Evolutionary conservation across 1,140 invertebrate genomes (phyloP).

Genomic region (Penaeus vannamei): DNA sequence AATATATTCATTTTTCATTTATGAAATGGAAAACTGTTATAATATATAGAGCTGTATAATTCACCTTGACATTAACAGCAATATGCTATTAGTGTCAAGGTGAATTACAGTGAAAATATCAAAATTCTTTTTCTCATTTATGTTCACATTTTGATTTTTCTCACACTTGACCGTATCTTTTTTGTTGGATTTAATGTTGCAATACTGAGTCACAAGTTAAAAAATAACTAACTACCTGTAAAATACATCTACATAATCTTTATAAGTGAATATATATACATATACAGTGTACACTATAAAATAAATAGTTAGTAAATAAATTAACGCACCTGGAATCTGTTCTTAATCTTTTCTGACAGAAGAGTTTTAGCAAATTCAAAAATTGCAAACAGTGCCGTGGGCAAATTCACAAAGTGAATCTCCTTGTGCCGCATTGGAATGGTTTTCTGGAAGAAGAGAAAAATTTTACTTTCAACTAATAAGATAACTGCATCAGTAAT

Average conservation of each 20-base stretch:
- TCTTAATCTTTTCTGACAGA: constrained; percentile 85
- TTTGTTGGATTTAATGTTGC: no score
- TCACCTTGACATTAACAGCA: no score
- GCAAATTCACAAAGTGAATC: constrained; percentile 88
- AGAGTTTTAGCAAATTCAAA: constrained; percentile 85
- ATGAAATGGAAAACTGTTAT: no score
- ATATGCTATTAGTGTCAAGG: no score
- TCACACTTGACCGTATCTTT: no score
- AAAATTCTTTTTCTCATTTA: no score
- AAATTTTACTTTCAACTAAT: constrained; percentile 51
- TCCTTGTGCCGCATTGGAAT: constrained; percentile 90
- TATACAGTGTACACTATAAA: not conserved
- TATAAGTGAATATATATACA: not conserved
- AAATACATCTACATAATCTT: not conserved
- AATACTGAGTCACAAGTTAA: no score
- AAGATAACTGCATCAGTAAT: not conserved
- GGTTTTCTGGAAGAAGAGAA: constrained; percentile 78
- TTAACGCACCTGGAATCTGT: constrained; percentile 76
- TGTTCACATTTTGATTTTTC: no score
- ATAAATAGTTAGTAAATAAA: constrained; percentile 71
- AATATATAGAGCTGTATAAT: no score
- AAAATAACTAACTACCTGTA: not conserved
- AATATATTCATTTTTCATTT: no score
- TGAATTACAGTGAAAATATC: no score
- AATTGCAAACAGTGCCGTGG: constrained; percentile 81